These are phyloP conservation scores for Ophion ventricosus DNA, from an alignment of 2,888 invertebrate species.

Conservation along the genomic window DNA sequence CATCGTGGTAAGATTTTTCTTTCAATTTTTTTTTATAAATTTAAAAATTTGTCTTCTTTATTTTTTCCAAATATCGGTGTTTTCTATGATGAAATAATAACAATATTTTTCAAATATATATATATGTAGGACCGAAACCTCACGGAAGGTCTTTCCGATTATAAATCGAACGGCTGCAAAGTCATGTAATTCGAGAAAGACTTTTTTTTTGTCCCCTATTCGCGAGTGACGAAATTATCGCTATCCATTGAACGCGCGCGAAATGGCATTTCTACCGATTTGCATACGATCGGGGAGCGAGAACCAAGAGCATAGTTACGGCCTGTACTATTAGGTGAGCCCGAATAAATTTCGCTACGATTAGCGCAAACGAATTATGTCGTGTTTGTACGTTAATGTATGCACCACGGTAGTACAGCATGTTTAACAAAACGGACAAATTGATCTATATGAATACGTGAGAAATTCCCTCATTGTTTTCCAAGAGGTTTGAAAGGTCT, in stretches of 20 bases:
- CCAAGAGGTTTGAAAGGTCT: constrained; percentile 4
- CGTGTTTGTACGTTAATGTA: constrained; percentile 1
- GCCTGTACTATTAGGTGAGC: not conserved
- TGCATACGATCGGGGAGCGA: not conserved
- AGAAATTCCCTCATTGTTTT: constrained; percentile 15
- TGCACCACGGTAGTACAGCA: not conserved
- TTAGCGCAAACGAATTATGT: constrained; percentile 13
- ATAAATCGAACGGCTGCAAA: not conserved
- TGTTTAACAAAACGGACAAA: constrained; percentile 1
- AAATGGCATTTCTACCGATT: constrained; percentile 6
- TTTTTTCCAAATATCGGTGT: too few relatives aligned
- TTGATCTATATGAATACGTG: constrained; percentile 4
- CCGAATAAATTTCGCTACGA: constrained; percentile 2
- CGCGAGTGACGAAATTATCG: constrained; percentile 14
- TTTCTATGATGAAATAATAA: too few relatives aligned
- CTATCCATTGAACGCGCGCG: not conserved
- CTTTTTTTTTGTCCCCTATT: not conserved
- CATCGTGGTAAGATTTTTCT: too few relatives aligned
- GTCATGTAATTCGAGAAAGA: constrained; percentile 10
- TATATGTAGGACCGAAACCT: too few relatives aligned
- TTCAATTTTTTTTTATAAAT: too few relatives aligned
- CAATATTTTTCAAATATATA: too few relatives aligned
- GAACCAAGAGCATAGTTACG: not conserved
- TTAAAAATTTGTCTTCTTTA: too few relatives aligned
- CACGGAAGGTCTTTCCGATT: not conserved